These are phyloP conservation scores for Zaprionus kolodkinae DNA, from an alignment of 1,140 invertebrate species.

Conservation along the genomic window DNA sequence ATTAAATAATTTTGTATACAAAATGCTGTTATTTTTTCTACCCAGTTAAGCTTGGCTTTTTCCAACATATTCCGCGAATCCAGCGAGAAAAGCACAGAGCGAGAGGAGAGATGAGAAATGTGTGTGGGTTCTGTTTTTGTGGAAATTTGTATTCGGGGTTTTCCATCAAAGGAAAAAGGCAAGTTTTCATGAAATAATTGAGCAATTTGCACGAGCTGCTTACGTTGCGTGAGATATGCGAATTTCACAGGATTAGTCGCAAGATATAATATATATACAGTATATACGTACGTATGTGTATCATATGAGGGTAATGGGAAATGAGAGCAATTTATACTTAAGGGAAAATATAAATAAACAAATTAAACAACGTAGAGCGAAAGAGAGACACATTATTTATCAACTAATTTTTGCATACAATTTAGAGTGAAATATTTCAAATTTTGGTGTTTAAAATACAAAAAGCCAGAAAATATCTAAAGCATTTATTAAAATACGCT, in stretches of 20 bases:
- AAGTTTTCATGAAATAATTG: not conserved
- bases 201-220: not conserved
- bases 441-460: too few relatives aligned
- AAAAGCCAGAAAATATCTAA: too few relatives aligned
- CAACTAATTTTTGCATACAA: too few relatives aligned
- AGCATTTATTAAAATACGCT: too few relatives aligned
- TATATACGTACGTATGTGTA: too few relatives aligned
- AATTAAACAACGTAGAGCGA: too few relatives aligned
- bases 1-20: constrained; percentile 6
- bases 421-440: too few relatives aligned
- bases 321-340: too few relatives aligned
- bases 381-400: too few relatives aligned
- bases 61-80: constrained; percentile 6
- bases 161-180: not conserved
- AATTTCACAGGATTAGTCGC: not conserved
- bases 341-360: too few relatives aligned
- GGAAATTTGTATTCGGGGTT: not conserved
- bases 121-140: not conserved
- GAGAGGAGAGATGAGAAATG: not conserved
- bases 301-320: too few relatives aligned
- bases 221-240: not conserved
- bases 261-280: not conserved
- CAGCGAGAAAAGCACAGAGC: not conserved
- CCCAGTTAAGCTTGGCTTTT: not conserved
- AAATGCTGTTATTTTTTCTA: not conserved